A percentile compares a stretch with the other conserved stretches of the same genome.
Conservation (phyloP, 2,797 vertebrate genomes). For the Dendrocincla fuliginosa region DNA sequence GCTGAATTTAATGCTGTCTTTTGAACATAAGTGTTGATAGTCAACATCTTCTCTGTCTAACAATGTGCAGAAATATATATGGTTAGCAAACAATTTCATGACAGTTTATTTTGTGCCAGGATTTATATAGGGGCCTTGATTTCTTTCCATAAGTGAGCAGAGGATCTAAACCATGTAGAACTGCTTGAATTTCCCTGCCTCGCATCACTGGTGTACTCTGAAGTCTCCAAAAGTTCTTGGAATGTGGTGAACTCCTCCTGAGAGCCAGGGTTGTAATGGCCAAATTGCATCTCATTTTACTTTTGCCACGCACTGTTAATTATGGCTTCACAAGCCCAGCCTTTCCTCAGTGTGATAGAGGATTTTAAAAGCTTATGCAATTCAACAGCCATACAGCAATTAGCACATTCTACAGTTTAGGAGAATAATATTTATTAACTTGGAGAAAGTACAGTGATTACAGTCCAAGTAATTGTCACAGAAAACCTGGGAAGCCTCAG, state of each 20-base stretch:
- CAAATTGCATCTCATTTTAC: not conserved
- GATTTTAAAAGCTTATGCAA: constrained; percentile 10
- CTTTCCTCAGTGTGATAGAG: not conserved
- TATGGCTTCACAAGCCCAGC: not conserved
- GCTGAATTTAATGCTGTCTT: not conserved
- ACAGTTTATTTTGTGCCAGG: not conserved
- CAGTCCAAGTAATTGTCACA: not conserved
- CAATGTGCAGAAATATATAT: not conserved
- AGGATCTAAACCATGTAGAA: not conserved
- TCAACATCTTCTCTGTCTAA: not conserved
- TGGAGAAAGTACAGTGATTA: not conserved
- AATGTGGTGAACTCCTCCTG: not conserved
- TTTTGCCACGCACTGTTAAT: not conserved
- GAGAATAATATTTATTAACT: not conserved
- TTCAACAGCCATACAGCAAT: not conserved
- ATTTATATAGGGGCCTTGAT: not conserved
- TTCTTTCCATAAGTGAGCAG: not conserved
- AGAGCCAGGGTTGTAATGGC: not conserved
- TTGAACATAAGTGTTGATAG: not conserved
- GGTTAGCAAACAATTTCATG: not conserved
- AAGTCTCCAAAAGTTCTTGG: not conserved
- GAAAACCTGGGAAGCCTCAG: not conserved
- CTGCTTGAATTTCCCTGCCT: not conserved
- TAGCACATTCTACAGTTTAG: not conserved
- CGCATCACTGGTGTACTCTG: not conserved